Percentiles rank a stretch among this genome's conserved stretches.
Evolutionary conservation across 1,140 invertebrate genomes (phyloP).

Genomic region (Halyomorpha halys): DNA sequence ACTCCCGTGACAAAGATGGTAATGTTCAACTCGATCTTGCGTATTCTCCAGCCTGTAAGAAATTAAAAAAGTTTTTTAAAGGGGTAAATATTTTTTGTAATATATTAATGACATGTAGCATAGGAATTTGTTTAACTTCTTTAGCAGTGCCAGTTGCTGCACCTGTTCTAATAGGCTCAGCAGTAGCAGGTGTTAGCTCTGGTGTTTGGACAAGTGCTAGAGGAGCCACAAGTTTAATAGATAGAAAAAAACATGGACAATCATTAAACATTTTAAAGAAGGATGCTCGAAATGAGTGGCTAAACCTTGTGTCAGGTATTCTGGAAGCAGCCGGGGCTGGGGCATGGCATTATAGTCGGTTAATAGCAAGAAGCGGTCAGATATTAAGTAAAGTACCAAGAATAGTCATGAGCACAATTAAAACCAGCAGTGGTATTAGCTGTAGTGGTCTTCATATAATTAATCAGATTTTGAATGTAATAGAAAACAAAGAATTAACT

Average conservation of each 20-base stretch:
- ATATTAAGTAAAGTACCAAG: neutral
- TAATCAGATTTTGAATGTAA: too few species aligned
- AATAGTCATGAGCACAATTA: neutral
- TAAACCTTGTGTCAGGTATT: neutral
- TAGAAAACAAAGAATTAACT: too few species aligned
- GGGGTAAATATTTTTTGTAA: neutral
- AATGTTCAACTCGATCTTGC: neutral
- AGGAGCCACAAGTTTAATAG: neutral
- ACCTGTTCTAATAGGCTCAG: neutral
- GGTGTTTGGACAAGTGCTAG: neutral
- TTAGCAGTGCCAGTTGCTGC: neutral
- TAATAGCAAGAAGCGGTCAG: neutral
- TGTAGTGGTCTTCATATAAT: too few species aligned
- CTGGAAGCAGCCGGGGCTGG: neutral
- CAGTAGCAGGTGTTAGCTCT: neutral
- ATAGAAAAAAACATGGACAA: conserved; percentile 9
- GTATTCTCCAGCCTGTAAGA: neutral
- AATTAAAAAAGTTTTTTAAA: neutral
- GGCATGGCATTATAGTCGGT: neutral
- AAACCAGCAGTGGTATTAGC: neutral
- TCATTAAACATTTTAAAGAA: neutral
- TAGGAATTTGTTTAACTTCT: neutral
- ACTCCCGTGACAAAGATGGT: neutral
- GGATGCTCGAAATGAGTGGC: neutral
- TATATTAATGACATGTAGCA: neutral